Base-by-base conservation (phyloP, 2,113 vertebrate genomes). In the Barbus barbus region DNA sequence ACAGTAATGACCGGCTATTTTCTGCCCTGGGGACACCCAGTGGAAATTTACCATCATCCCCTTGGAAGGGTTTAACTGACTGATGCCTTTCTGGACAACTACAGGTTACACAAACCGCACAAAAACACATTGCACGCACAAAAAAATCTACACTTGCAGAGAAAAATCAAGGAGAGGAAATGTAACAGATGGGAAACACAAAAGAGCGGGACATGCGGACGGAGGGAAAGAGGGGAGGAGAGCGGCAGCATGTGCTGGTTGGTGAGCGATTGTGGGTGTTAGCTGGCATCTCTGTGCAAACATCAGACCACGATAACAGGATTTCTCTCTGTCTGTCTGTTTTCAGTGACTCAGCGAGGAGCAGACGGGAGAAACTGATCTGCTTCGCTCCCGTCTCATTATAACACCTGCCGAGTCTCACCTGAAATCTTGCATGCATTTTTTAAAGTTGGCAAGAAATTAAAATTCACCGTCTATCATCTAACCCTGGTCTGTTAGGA, bases 21-120 rank as follows among this genome's bases (percentile, higher is more conserved):
- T 76, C 67, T 85, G 73, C 77, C 22, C 78, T 41, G 53, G 41
- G 58, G 77, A 22, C 80, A 60, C 71, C 78, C 56, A 65, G 72
- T 89, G 88, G 84, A 88, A 89, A 89, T 81, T 83, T 89, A 86
- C 88, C 69, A 80, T 16, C 31, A 69, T 79, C 58, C 44, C 28
- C 60, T 71, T 61, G 75, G 80, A 74, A 78, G n/a, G 16, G 33
- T 74, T 84, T 84, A 87, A 83, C 84, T 74, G 24, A 51, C 41
- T 44, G 33, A 80, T 84, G 88, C 56, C 83, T 75, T 72, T 83
- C 79, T 77, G 79, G 67, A 56, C 84, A 75, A 41, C 60, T 73
- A 18, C 26, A 79, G 82, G 51, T 51, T 61, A 87, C 28, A 36
- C 44, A 56, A 24, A 28, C 38, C 9, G 8, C 56, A 16, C 28